These are phyloP conservation scores for Nymphalis c-album DNA, from an alignment of 2,888 invertebrate species.

Conservation along the genomic window DNA sequence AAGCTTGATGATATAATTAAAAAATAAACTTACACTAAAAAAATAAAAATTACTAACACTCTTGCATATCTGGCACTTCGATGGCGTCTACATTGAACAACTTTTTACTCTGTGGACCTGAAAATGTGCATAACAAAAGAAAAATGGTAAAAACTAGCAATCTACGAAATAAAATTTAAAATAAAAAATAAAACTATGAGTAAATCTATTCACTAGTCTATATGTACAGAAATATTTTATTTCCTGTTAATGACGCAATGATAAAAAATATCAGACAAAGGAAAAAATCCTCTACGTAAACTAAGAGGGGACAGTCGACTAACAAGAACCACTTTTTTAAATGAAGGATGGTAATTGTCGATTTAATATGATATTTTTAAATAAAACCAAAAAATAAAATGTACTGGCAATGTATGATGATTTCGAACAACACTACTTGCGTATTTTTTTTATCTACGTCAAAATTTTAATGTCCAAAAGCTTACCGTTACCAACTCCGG, in stretches of 20 bases:
- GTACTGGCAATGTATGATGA: neutral
- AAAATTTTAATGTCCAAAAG: slow-evolving; percentile 2
- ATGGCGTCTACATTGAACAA: slow-evolving; percentile 69
- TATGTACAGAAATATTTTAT: neutral
- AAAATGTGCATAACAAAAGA: slow-evolving; percentile 54
- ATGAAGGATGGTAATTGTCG: too few species aligned
- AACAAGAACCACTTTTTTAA: neutral
- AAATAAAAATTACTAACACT: slow-evolving; percentile 69
- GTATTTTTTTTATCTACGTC: neutral
- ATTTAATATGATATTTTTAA: neutral
- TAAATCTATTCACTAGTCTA: neutral
- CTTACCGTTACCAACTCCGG: slow-evolving; percentile 85
- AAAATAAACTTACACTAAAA: slow-evolving; percentile 54
- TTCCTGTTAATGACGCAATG: too few species aligned
- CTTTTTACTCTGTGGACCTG: slow-evolving; percentile 67
- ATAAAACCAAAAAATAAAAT: neutral
- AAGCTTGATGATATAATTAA: slow-evolving; percentile 37
- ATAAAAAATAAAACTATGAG: slow-evolving; percentile 30
- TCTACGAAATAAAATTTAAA: slow-evolving; percentile 44
- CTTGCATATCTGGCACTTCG: slow-evolving; percentile 75
- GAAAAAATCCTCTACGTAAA: neutral
- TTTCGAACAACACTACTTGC: neutral
- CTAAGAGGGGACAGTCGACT: neutral
- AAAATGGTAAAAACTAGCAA: slow-evolving; percentile 49
- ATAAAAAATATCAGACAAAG: neutral